Evolutionary conservation across 2,888 invertebrate genomes (phyloP).

Genomic region (Cryptophagus acutangulus): DNA sequence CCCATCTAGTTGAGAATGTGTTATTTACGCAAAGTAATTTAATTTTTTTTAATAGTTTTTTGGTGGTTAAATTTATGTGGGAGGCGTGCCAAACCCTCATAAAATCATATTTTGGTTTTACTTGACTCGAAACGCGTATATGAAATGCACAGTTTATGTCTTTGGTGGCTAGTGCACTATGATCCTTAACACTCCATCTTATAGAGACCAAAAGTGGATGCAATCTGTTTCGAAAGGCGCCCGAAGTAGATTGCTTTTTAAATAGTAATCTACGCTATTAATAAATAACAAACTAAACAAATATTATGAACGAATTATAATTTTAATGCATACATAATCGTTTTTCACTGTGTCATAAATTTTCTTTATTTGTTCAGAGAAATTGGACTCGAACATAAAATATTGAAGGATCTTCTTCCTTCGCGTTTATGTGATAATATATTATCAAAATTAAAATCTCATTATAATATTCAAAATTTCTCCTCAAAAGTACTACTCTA

Average conservation of each 20-base stretch:
- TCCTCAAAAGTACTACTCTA: no score
- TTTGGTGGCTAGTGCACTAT: not conserved
- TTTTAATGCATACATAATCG: slow-evolving; percentile 45
- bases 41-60: slow-evolving; percentile 3
- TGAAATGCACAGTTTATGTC: slow-evolving; percentile 6
- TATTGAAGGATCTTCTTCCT: no score
- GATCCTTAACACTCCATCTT: slow-evolving; percentile 1
- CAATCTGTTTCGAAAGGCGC: slow-evolving; percentile 7
- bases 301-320: slow-evolving; percentile 47
- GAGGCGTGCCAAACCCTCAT: slow-evolving; percentile 8
- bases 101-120: slow-evolving; percentile 9
- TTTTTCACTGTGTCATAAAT: slow-evolving; percentile 38
- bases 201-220: no score
- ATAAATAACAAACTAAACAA: slow-evolving; percentile 47
- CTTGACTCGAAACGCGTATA: slow-evolving; percentile 2
- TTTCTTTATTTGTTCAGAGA: slow-evolving; percentile 39
- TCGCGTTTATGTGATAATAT: no score
- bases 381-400: slow-evolving; percentile 35
- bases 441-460: no score
- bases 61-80: slow-evolving; percentile 9
- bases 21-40: no score
- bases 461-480: no score
- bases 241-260: slow-evolving; percentile 38
- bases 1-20: no score
- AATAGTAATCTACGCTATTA: slow-evolving; percentile 38